phyloP scores from a whole-genome alignment of 2,113 vertebrate genomes.

The Myrmophylax atrothorax region DNA sequence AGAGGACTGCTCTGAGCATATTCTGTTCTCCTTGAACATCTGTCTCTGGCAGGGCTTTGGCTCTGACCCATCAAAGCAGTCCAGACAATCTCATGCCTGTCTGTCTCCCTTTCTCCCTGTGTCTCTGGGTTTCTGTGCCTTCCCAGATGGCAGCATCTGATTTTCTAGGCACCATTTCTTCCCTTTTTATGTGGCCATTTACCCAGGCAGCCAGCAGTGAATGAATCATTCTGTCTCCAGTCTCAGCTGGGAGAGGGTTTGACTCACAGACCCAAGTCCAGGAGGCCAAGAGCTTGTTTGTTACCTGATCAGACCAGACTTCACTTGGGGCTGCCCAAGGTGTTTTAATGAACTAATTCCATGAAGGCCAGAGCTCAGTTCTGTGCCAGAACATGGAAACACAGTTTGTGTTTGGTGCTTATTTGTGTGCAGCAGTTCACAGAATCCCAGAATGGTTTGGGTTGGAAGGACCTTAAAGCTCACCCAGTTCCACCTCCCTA shows the following conservation, averaged over 20 bases:
- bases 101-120: background rate
- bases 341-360: background rate
- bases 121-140: background rate
- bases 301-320: background rate
- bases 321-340: background rate
- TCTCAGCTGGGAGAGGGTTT: background rate
- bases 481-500: background rate
- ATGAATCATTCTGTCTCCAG: slow-evolving; percentile 31
- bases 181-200: slow-evolving; percentile 15
- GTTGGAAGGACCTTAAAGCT: too few species aligned
- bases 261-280: background rate
- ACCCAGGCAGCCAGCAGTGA: slow-evolving; percentile 26
- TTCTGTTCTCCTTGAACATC: background rate
- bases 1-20: background rate
- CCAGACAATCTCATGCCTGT: background rate
- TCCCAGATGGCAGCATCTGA: background rate
- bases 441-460: too few species aligned
- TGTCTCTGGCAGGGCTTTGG: background rate
- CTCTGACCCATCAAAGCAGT: background rate
- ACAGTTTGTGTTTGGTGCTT: background rate
- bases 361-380: background rate
- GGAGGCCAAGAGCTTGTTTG: slow-evolving; percentile 9
- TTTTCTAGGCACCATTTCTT: background rate
- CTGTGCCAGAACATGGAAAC: background rate
- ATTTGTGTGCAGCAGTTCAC: background rate